phyloP scores from a whole-genome alignment of 2,113 vertebrate species.

The Poeciliopsis retropinna region DNA sequence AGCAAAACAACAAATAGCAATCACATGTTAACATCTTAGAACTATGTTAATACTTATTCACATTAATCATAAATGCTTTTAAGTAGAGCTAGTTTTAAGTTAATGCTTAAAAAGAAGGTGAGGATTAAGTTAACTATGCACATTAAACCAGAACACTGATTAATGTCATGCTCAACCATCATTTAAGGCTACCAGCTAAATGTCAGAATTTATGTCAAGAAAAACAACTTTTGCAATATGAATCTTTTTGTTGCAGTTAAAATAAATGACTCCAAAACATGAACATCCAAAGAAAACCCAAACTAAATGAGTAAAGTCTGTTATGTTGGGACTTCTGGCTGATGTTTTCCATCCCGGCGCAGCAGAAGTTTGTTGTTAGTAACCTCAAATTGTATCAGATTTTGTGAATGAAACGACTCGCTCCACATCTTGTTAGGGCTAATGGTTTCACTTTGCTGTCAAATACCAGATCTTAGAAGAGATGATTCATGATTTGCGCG shows the following conservation, averaged over 20 bases:
- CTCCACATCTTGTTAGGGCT: conserved; percentile 28
- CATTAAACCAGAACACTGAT: background rate
- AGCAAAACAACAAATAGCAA: too few relatives aligned
- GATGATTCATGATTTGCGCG: conserved; percentile 35
- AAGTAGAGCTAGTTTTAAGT: too few relatives aligned
- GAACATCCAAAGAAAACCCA: conserved; percentile 8
- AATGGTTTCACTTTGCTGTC: conserved; percentile 53
- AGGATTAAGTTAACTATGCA: background rate
- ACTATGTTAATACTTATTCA: too few relatives aligned
- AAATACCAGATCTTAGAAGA: conserved; percentile 29
- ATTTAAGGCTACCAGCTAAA: background rate
- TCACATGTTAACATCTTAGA: too few relatives aligned
- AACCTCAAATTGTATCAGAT: conserved; percentile 20
- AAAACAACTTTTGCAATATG: conserved; percentile 13
- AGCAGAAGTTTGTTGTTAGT: conserved; percentile 18
- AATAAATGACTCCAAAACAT: conserved; percentile 18
- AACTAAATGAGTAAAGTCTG: conserved; percentile 22
- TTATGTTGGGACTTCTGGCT: conserved; percentile 15
- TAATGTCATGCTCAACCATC: background rate
- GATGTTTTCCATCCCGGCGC: conserved; percentile 13
- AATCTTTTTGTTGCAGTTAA: conserved; percentile 19
- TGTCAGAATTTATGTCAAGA: background rate
- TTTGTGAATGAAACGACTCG: conserved; percentile 45
- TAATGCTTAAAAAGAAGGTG: too few relatives aligned
- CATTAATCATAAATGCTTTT: too few relatives aligned